A percentile compares a stretch with the other conserved stretches of the same genome.
Evolutionary conservation across 2,113 vertebrate genomes (phyloP).

Genomic region (Scomber japonicus): DNA sequence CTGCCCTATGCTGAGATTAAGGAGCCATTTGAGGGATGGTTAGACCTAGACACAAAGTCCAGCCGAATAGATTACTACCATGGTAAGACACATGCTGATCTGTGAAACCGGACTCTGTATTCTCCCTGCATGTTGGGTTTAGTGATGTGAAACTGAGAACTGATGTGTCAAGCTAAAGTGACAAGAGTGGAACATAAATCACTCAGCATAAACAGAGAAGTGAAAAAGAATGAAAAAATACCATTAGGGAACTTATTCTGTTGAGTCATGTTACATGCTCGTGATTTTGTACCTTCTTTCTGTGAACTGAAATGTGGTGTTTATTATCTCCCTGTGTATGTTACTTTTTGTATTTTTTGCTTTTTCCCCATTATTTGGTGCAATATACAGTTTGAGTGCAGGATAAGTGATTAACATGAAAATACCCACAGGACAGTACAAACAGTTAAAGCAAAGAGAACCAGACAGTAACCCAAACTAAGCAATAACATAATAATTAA

Average conservation of each 20-base stretch:
- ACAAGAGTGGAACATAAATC: conserved; percentile 27
- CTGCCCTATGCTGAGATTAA: conserved; percentile 89
- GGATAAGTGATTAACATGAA: too few relatives aligned
- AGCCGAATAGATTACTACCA: conserved; percentile 86
- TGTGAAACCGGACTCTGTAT: neutral
- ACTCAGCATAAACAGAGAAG: conserved; percentile 22
- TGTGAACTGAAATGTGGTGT: too few relatives aligned
- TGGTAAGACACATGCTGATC: conserved; percentile 57
- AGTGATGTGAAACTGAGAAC: conserved; percentile 55
- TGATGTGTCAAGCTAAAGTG: conserved; percentile 53
- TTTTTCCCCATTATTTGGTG: too few relatives aligned
- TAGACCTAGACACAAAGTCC: conserved; percentile 80
- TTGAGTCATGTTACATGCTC: conserved; percentile 11
- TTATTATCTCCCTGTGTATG: too few relatives aligned
- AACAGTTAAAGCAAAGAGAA: too few relatives aligned
- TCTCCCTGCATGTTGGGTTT: neutral
- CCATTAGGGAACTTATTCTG: neutral
- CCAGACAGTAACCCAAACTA: too few relatives aligned
- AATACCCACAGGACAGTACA: too few relatives aligned
- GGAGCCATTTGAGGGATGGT: conserved; percentile 91
- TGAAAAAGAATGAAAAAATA: conserved; percentile 29
- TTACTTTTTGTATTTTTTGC: too few relatives aligned
- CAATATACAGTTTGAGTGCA: too few relatives aligned
- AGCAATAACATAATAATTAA: too few relatives aligned
- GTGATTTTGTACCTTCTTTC: neutral